phyloP scores from a whole-genome alignment of 2,797 vertebrate genomes.

The Sciurus vulgaris region DNA sequence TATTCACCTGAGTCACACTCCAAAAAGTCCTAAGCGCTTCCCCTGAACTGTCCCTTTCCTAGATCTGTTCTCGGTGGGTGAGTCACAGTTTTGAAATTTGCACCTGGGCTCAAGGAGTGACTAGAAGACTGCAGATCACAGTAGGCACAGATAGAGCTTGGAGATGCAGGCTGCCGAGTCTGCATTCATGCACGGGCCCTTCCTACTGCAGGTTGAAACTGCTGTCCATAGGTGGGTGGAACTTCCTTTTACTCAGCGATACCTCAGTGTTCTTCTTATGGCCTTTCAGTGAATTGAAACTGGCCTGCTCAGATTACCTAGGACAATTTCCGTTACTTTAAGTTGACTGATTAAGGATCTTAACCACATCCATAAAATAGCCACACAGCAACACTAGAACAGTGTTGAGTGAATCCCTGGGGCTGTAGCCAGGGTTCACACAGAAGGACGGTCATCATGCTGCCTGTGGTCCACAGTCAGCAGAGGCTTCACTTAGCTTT shows the following conservation, averaged over 20 bases:
- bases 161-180: accelerated
- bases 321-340: not conserved
- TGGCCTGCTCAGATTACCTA: not conserved
- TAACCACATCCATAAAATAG: not conserved
- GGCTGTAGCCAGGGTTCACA: not conserved
- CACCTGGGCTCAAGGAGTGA: not conserved
- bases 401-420: not conserved
- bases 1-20: not conserved
- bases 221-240: accelerated
- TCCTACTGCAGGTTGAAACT: not conserved
- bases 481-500: not conserved
- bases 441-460: not conserved
- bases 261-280: accelerated
- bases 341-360: not conserved
- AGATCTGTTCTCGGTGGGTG: no score
- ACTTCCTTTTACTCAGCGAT: not conserved
- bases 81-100: accelerated
- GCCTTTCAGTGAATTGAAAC: not conserved
- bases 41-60: not conserved
- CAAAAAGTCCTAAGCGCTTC: not conserved
- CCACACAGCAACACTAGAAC: not conserved
- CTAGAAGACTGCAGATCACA: not conserved
- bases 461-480: not conserved
- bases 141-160: not conserved
- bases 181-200: accelerated